Percentiles rank a stretch among this genome's conserved stretches.
Evolutionary conservation across 92 coral and sea anemone genomes (phyloP).

Genomic region (Parazoanthus atlanticus): DNA sequence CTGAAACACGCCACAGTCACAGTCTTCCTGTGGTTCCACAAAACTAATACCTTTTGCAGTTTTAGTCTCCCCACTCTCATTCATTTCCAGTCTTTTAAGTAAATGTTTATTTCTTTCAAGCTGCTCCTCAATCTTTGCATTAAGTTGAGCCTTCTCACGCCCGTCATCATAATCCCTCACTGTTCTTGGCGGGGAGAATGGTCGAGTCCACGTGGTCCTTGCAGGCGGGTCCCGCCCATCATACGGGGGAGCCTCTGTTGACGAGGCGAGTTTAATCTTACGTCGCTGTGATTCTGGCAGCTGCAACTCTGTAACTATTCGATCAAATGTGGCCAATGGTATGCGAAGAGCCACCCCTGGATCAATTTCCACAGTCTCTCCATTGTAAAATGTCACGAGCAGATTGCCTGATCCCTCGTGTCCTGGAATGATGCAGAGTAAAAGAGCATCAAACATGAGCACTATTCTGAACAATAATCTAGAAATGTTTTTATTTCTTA

Average conservation of each 20-base stretch:
- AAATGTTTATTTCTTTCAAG: conserved; percentile 73
- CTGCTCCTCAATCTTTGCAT: conserved; percentile 72
- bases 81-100: conserved; percentile 52
- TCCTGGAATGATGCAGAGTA: conserved; percentile 23
- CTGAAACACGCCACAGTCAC: conserved; percentile 35
- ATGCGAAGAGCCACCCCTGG: conserved; percentile 91
- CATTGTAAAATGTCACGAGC: conserved; percentile 89
- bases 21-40: conserved; percentile 7
- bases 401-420: conserved; percentile 73
- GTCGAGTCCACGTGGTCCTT: conserved; percentile 73
- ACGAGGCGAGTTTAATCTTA: conserved; percentile 68
- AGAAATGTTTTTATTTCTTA: too few relatives aligned
- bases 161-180: not conserved
- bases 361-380: conserved; percentile 76
- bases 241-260: conserved; percentile 62
- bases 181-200: conserved; percentile 69
- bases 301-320: conserved; percentile 85
- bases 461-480: too few relatives aligned
- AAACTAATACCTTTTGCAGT: conserved; percentile 19
- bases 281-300: conserved; percentile 93
- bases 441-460: not conserved
- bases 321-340: conserved; percentile 74
- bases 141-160: conserved; percentile 54
- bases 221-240: conserved; percentile 58
- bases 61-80: conserved; percentile 6